Evolutionary conservation across 2,113 vertebrate species (phyloP).

Genomic region (Ibidorhyncha struthersii): DNA sequence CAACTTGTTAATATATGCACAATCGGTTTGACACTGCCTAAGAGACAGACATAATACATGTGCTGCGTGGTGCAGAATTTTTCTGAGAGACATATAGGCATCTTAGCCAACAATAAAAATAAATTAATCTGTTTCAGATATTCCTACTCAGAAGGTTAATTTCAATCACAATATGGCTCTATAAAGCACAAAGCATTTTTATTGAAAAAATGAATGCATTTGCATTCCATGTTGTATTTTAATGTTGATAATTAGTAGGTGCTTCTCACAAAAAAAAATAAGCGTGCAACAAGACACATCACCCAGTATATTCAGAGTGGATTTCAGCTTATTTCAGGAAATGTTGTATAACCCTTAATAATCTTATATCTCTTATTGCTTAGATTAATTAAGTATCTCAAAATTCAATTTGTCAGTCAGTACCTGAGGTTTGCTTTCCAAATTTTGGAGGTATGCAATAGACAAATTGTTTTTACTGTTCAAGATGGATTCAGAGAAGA

Average conservation of each 20-base stretch:
- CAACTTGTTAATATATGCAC: not conserved
- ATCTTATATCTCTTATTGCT: not conserved
- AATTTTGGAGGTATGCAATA: not conserved
- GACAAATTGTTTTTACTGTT: not conserved
- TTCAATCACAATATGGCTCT: not conserved
- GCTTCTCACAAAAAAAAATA: not conserved
- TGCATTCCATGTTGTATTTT: not conserved
- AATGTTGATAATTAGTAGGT: not conserved
- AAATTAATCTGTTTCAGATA: not conserved
- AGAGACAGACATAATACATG: not conserved
- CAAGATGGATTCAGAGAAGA: not conserved
- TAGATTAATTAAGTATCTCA: not conserved
- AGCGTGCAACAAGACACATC: not conserved
- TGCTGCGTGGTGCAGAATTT: not conserved
- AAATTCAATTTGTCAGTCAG: not conserved
- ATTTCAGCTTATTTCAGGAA: not conserved
- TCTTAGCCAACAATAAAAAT: not conserved
- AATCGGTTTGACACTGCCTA: not conserved
- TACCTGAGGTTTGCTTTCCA: not conserved
- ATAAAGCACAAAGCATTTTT: not conserved
- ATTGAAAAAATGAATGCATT: not conserved
- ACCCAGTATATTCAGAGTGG: not conserved
- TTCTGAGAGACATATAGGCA: not conserved
- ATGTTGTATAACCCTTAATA: not conserved
- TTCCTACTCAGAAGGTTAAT: not conserved